Base-by-base conservation (phyloP, 2,888 invertebrate species). In the Hypselothyrea guttata region DNA sequence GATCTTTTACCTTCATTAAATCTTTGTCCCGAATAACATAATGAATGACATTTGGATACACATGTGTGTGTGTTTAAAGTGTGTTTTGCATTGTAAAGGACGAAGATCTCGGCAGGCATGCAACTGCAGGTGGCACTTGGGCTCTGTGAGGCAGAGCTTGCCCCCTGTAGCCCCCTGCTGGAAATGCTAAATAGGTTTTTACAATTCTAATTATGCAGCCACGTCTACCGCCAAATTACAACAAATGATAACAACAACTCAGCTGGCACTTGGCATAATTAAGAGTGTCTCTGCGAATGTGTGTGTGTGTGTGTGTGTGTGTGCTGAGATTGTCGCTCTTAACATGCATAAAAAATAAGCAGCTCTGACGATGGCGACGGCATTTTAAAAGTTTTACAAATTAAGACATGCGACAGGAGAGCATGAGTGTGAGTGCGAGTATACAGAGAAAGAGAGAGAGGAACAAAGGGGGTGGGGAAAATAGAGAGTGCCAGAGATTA, bases 311-410 rank as follows among this genome's bases (percentile, higher is more conserved):
- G 40, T 48, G 40, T 38, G 30, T 35, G 46, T 70, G 70, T 51
- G 47, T 52, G 59, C 79, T 59, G 86, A 76, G 75, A 77, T 77
- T 72, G 78, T 82, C 56, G 61, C 73, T 75, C 82, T 85, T 84
- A 86, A 75, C 87, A 85, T 86, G 87, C 84, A 87, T 85, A 83
- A 86, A 87, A 79, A 87, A 86, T 74, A 76, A 85, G 83, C 48
- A 57, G 55, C 65, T 58, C 38, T 31, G 18, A 37, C 69, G 59
- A 69, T 65, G 47, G 68, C 75, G 68, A 54, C 71, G 81, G 84
- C 82, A 84, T 78, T 84, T 85, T 84, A 71, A 85, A 86, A 86
- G 53, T 81, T 84, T 75, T 75, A 55, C 71, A 76, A 75, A 77
- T 73, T 71, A 72, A 81, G 77, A 83, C 71, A 71, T 52, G 46